Conservation (phyloP, 2,888 invertebrate species). For the Rotaria sp. region DNA sequence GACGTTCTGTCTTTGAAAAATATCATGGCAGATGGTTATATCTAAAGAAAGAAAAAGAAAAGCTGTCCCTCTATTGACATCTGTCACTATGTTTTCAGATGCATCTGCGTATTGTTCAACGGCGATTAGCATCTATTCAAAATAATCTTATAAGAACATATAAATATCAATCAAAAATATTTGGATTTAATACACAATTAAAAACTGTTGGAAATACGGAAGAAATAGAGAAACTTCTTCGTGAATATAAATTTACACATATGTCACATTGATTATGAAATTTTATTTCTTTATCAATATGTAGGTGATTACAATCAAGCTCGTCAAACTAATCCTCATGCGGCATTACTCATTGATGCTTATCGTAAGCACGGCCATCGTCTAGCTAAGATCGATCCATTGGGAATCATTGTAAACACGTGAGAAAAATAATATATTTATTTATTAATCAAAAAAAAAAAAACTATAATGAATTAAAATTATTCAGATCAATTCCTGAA, state of each 20-base stretch:
- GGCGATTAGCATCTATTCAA: not conserved
- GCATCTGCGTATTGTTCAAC: not conserved
- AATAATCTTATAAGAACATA: not conserved
- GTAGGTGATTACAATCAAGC: conserved; percentile 12
- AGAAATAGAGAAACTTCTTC: not conserved
- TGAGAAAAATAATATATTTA: not conserved
- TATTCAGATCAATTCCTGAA: conserved; percentile 12
- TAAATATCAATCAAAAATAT: conserved; percentile 20
- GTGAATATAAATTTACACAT: not conserved
- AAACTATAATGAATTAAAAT: not conserved
- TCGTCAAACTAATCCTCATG: conserved; percentile 4
- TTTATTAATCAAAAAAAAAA: not conserved
- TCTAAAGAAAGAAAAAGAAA: not conserved
- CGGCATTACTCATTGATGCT: conserved; percentile 32
- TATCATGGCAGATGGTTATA: not conserved
- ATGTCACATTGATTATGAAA: not conserved
- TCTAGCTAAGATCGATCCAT: conserved; percentile 33
- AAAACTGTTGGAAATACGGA: conserved; percentile 27
- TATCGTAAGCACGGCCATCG: conserved; percentile 38
- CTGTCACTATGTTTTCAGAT: conserved; percentile 7
- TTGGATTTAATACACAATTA: conserved; percentile 20
- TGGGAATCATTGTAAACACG: not conserved
- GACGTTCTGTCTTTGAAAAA: not conserved
- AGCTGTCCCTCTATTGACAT: not conserved
- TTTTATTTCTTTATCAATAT: not conserved